Base-by-base conservation (phyloP, 2,113 vertebrate genomes). In the Grantiella picta region DNA sequence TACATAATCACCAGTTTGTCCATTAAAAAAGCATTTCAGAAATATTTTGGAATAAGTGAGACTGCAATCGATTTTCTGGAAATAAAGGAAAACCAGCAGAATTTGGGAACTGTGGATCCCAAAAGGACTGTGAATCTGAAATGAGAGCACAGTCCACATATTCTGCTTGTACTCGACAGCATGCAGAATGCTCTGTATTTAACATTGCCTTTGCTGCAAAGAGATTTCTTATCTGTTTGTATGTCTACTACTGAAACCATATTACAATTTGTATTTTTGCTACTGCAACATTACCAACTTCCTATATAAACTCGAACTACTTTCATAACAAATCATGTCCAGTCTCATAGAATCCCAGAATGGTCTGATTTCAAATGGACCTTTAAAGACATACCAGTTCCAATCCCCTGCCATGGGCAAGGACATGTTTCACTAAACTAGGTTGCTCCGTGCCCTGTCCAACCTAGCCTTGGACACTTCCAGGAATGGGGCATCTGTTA, bases 181-280 rank as follows among this genome's bases (percentile, higher is more conserved):
- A 33, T 0, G 38, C 18, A 57, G 31, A 80, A 47, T 12, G 36
- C 24, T 54, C 60, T 61, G 10, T 17, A 77, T 79, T 68, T 38
- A 80, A 60, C 23, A 50, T 0, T 20, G 22, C 29, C 40, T 11
- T 11, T 4, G 1, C 59, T 86, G 47, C 0, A 0, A 82, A 64
- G 42, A 25, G 35, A 36, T 40, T 77, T 53, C 66, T 35, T 42
- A 45, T 12, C 35, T 59, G 23, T 64, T 61, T 47, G 4, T 12
- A 33, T 9, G 11, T 13, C 59, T 73, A 8, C 66, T 45, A 53
- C 24, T 33, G 22, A 75, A 92, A 54, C 12, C 15, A 10, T 12
- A 25, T 15, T n/a, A n/a, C 24, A 69, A 42, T 50, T 23, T 36
- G 5, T n/a, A 20, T 29, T 82, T 93, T 80, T 88, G 45, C 73